phyloP scores from a whole-genome alignment of 2,888 invertebrate species.

The Resseliella maxima region DNA sequence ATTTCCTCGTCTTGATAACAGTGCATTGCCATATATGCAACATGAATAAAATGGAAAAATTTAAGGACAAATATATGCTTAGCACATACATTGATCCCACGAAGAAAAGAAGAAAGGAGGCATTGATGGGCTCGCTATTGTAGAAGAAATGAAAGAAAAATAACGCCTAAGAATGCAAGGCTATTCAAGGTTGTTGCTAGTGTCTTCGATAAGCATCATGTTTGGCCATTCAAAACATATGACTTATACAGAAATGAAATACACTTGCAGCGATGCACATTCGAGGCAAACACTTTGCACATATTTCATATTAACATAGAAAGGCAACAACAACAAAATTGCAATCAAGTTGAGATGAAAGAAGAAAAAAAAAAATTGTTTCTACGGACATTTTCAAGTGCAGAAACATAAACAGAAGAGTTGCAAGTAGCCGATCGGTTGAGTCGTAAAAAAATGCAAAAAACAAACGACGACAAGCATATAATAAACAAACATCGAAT shows the following conservation, averaged over 20 bases:
- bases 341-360: background rate
- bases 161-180: constrained; percentile 40
- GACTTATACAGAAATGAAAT: constrained; percentile 26
- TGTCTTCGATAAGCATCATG: constrained; percentile 33
- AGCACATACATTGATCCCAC: background rate
- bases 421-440: background rate
- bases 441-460: background rate
- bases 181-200: constrained; percentile 52
- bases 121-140: background rate
- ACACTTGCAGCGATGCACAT: background rate
- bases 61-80: background rate
- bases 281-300: background rate
- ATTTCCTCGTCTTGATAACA: background rate
- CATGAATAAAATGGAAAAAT: background rate
- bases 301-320: background rate
- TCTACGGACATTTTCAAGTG: constrained; percentile 45
- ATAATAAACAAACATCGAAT: constrained; percentile 3
- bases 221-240: constrained; percentile 44
- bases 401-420: constrained; percentile 19
- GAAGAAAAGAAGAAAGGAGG: background rate
- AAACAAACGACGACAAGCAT: background rate
- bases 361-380: background rate
- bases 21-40: background rate
- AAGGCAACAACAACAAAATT: background rate
- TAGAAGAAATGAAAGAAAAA: background rate